Base-by-base conservation (phyloP, 30 jellyfish, hydroid and myxozoan species). In the Cassiopea xamachana region DNA sequence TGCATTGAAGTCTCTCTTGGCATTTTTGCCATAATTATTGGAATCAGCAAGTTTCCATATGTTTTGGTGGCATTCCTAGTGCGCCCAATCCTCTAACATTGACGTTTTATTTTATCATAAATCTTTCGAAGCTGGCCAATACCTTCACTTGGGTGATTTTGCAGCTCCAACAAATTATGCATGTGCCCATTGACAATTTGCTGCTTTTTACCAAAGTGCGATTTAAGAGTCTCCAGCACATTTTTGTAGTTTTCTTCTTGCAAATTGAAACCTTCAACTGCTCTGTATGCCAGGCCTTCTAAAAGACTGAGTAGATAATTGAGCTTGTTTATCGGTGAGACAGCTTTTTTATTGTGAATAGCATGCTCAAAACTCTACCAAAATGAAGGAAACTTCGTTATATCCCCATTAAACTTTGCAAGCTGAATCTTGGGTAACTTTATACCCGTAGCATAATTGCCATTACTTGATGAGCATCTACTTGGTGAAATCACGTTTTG, bases 81-180 rank as follows among this genome's bases (percentile, higher is more conserved):
- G 64, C 12, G 7, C 12, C 10, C 7, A 55, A 10, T 10, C 64
- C 64, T 55, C 64, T 6, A 6, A 55, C 64, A 55, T 55, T 6
- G 64, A 10, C 64, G 12, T 27, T 55, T 55, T 55, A 55, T 55
- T 10, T 55, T 6, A 55, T 55, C 64, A 55, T 3, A 55, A 10
- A 55, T 55, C 10, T 3, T 6, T 3, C 64, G 64, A 55, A 55
- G 64, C 64, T 55, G 64, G 64, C 10, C 7, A 3, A 55, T 10
- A 6, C 12, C 12, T 55, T 74, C 59, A 14, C 39, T 74, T 17
- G 59, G 83, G 14, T 2, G 51, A 17, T 39, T 39, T 6, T 74
- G 48, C 83, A 74, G 14, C 14, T 74, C 39, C 83, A 74, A 39
- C 48, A 74, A 55, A 7, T 74, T 59, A 7, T 74, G 59, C 83